Percentiles rank a stretch among this genome's conserved stretches.
Evolutionary conservation across 2,888 invertebrate genomes (phyloP).

Genomic region (Chymomyza caudatula): DNA sequence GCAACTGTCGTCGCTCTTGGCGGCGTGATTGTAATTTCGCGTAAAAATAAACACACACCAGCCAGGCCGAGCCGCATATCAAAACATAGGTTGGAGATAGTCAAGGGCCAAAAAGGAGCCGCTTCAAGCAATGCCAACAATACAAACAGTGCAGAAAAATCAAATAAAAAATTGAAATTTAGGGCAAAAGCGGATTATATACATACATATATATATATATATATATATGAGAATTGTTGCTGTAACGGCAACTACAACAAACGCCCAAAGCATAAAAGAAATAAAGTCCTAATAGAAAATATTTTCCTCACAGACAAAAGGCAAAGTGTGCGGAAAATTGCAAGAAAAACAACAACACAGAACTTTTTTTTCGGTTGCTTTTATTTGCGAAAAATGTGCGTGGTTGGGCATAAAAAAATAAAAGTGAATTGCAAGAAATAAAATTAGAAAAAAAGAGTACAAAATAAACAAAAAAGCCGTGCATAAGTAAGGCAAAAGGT

Average conservation of each 20-base stretch:
- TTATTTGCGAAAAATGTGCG: constrained; percentile 4
- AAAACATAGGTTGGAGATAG: constrained; percentile 25
- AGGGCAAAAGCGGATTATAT: constrained; percentile 69
- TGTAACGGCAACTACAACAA: constrained; percentile 23
- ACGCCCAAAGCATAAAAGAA: constrained; percentile 33
- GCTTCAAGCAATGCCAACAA: constrained; percentile 19
- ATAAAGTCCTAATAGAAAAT: constrained; percentile 10
- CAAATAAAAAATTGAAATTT: constrained; percentile 65
- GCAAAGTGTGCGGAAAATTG: constrained; percentile 29
- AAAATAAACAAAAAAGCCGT: background rate
- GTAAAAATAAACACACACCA: constrained; percentile 52
- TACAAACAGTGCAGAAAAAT: constrained; percentile 36
- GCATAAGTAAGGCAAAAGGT: background rate
- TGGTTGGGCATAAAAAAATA: constrained; percentile 18
- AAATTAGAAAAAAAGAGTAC: constrained; percentile 10
- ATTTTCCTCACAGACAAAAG: constrained; percentile 20
- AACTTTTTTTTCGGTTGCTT: constrained; percentile 11
- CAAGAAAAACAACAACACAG: constrained; percentile 18
- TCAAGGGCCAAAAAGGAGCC: constrained; percentile 16
- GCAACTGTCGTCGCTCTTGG: constrained; percentile 2
- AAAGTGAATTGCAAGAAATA: constrained; percentile 53
- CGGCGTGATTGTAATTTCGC: constrained; percentile 30
- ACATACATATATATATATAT: constrained; percentile 15
- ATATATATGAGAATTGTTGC: background rate
- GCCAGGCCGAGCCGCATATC: constrained; percentile 12